phyloP scores from a whole-genome alignment of 2,113 vertebrate species.

The Neogale vison region DNA sequence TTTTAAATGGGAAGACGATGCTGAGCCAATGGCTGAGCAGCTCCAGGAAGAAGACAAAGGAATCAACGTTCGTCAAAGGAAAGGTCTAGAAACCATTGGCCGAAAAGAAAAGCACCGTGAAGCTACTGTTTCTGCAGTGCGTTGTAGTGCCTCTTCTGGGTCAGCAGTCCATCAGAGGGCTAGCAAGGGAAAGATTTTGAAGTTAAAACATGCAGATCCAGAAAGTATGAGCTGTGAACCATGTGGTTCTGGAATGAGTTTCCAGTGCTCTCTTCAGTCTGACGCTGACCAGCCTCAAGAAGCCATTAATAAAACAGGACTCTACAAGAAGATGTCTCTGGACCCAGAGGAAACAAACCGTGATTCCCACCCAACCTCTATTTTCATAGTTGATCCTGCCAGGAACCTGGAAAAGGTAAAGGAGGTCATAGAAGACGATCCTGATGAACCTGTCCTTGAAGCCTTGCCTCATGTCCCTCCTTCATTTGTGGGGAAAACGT shows the following conservation, averaged over 20 bases:
- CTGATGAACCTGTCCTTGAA: constrained; percentile 86
- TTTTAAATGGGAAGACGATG: neutral
- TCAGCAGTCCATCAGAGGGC: constrained; percentile 71
- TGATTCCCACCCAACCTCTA: constrained; percentile 80
- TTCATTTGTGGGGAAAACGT: constrained; percentile 92
- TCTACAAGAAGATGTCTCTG: constrained; percentile 85
- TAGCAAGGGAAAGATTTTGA: constrained; percentile 83
- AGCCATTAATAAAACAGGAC: constrained; percentile 78
- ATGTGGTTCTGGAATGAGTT: constrained; percentile 77
- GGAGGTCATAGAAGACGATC: constrained; percentile 45
- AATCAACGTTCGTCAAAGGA: constrained; percentile 76
- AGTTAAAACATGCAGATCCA: constrained; percentile 83
- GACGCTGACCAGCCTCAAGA: constrained; percentile 69
- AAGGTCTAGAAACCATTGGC: constrained; percentile 80
- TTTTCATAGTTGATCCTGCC: constrained; percentile 77
- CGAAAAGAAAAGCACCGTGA: constrained; percentile 86
- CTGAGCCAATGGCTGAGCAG: constrained; percentile 76
- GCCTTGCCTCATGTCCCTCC: constrained; percentile 89
- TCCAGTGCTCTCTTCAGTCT: constrained; percentile 55
- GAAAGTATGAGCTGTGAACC: constrained; percentile 71
- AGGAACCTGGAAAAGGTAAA: constrained; percentile 57
- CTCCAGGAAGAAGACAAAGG: constrained; percentile 74
- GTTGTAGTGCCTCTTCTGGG: constrained; percentile 83
- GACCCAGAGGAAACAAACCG: constrained; percentile 86
- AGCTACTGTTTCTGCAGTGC: constrained; percentile 82